phyloP scores from a whole-genome alignment of 92 coral and sea anemone genomes.

The Phenganax subtilis region DNA sequence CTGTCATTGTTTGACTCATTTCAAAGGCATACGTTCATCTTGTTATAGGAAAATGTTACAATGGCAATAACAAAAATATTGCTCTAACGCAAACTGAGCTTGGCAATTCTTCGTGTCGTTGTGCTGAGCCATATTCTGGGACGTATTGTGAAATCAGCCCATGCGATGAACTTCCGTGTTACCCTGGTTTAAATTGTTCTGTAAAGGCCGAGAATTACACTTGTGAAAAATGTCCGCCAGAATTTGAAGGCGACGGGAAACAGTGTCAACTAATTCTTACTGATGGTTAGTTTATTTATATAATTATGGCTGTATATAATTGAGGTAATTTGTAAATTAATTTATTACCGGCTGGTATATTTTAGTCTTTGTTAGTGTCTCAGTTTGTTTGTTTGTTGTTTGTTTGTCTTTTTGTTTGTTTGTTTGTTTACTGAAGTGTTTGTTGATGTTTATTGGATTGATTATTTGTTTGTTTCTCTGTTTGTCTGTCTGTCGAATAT shows the following conservation, averaged over 20 bases:
- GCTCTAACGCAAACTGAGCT: not conserved
- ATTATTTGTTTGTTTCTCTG: no score
- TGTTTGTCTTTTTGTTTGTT: no score
- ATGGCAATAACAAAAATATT: not conserved
- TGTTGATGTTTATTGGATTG: no score
- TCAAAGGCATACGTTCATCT: no score
- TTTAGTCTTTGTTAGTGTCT: no score
- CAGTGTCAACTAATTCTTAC: constrained; percentile 1
- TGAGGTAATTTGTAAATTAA: no score
- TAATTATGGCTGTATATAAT: not conserved
- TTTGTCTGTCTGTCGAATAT: no score
- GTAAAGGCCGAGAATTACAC: not conserved
- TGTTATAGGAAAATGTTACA: not conserved
- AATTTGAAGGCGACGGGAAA: not conserved
- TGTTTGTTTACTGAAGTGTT: no score
- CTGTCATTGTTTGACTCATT: no score
- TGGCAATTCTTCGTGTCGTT: not conserved
- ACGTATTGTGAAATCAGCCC: not conserved
- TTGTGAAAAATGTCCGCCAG: not conserved
- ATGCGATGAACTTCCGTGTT: not conserved
- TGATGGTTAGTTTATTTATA: not conserved
- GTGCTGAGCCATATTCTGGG: not conserved
- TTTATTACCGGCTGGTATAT: no score
- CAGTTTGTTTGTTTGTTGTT: no score
- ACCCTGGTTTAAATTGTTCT: not conserved